phyloP scores from a whole-genome alignment of 2,888 invertebrate species.

The Caenorhabditis japonica region DNA sequence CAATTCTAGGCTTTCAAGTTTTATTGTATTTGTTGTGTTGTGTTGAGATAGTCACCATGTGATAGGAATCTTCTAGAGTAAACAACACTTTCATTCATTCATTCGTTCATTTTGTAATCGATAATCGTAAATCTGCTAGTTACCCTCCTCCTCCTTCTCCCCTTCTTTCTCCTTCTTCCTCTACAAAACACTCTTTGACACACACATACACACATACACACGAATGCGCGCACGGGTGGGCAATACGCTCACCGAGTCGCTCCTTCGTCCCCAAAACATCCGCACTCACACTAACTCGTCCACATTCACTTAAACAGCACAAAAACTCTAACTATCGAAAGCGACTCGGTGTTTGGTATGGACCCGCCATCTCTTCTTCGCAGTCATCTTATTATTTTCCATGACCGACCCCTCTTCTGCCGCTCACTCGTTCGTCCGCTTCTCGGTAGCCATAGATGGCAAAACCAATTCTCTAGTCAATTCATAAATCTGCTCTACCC shows the following conservation, averaged over 20 bases:
- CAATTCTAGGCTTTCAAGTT: no score
- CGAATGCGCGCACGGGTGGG: conserved; percentile 22
- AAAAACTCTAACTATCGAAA: conserved; percentile 48
- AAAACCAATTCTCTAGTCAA: conserved; percentile 50
- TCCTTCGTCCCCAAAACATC: conserved; percentile 39
- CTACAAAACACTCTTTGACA: conserved; percentile 34
- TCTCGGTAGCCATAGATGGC: conserved; percentile 21
- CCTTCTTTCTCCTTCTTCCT: no score
- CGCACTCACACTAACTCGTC: conserved; percentile 28
- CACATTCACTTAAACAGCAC: conserved; percentile 46
- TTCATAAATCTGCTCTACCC: conserved; percentile 46
- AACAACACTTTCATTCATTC: no score
- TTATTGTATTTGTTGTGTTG: no score
- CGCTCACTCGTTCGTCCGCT: conserved; percentile 28
- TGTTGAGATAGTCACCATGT: no score
- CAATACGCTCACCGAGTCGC: conserved; percentile 1
- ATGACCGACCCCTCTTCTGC: conserved; percentile 16
- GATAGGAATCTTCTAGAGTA: no score
- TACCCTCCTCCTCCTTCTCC: no score
- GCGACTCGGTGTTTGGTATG: conserved; percentile 44
- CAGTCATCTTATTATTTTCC: conserved; percentile 6
- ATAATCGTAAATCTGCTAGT: conserved; percentile 16
- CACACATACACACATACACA: conserved; percentile 31
- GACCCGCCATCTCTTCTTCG: conserved; percentile 31
- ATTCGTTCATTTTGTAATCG: no score